These are phyloP conservation scores for Pluvianellus socialis DNA, from an alignment of 2,113 vertebrate genomes.

Conservation along the genomic window DNA sequence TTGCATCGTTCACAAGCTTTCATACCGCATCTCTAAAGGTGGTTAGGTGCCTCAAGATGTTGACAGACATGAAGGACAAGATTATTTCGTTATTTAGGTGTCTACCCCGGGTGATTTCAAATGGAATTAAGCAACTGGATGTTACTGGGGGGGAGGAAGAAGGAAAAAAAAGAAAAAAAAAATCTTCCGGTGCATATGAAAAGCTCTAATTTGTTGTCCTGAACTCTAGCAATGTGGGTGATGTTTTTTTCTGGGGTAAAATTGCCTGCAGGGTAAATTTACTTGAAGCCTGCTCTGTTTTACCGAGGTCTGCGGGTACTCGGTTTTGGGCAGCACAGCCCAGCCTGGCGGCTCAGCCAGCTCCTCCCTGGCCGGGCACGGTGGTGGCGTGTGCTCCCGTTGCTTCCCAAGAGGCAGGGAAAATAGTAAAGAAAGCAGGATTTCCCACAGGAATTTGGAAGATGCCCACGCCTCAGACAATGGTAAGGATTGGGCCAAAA, in stretches of 20 bases:
- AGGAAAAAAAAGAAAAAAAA: background rate
- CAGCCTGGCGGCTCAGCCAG: background rate
- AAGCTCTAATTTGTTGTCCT: conserved; percentile 41
- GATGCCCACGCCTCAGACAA: background rate
- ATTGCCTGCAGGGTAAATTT: background rate
- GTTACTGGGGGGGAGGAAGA: background rate
- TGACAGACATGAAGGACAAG: conserved; percentile 70
- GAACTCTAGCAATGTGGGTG: background rate
- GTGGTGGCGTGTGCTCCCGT: rapidly evolving
- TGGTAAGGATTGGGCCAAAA: background rate
- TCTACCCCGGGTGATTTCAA: conserved; percentile 42
- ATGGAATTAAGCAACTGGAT: conserved; percentile 56
- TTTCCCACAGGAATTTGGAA: conserved; percentile 14
- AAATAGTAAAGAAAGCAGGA: background rate
- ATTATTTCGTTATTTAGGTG: conserved; percentile 68
- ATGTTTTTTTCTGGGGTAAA: conserved; percentile 7
- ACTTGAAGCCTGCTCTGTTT: background rate
- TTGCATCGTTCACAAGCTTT: conserved; percentile 58
- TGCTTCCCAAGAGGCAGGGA: background rate
- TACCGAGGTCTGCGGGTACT: background rate
- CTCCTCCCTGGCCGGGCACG: background rate
- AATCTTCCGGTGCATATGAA: background rate
- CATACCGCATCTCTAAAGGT: conserved; percentile 60
- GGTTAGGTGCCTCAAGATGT: conserved; percentile 67
- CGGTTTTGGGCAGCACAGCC: background rate